phyloP scores from a whole-genome alignment of 2,888 invertebrate genomes.

The Drosophila neotestacea region DNA sequence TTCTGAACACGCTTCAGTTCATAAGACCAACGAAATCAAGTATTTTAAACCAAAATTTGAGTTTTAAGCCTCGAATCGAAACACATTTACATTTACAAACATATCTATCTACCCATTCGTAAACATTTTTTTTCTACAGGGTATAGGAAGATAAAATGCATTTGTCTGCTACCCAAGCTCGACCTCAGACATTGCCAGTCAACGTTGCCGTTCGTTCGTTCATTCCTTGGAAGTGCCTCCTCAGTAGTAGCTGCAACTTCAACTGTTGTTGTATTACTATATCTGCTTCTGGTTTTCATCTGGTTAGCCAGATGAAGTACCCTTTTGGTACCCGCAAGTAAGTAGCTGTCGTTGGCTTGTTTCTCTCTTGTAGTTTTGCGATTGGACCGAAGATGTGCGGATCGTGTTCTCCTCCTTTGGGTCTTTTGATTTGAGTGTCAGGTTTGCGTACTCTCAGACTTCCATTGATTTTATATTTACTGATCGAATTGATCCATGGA shows the following conservation, averaged over 20 bases:
- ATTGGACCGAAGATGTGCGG: slow-evolving; percentile 25
- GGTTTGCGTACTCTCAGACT: slow-evolving; percentile 18
- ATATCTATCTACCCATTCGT: neutral
- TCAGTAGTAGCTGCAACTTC: slow-evolving; percentile 42
- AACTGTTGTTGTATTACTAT: slow-evolving; percentile 13
- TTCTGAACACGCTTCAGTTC: no score
- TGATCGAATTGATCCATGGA: slow-evolving; percentile 13
- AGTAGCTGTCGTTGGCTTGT: slow-evolving; percentile 69
- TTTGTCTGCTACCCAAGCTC: slow-evolving; percentile 47
- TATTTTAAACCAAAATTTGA: no score
- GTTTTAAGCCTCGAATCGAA: no score
- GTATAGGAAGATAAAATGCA: slow-evolving; percentile 66
- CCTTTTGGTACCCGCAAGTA: slow-evolving; percentile 46
- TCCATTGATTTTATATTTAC: slow-evolving; percentile 11
- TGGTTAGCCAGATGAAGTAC: slow-evolving; percentile 22
- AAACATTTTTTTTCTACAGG: neutral
- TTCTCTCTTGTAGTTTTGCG: slow-evolving; percentile 53
- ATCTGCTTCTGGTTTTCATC: slow-evolving; percentile 65
- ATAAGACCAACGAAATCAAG: no score
- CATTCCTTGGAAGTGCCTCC: slow-evolving; percentile 1
- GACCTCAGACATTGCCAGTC: slow-evolving; percentile 26
- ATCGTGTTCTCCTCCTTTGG: slow-evolving; percentile 28
- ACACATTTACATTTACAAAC: no score
- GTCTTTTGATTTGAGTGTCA: slow-evolving; percentile 24
- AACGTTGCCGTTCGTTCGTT: slow-evolving; percentile 1